These are phyloP conservation scores for Gadopsis marmoratus DNA, from an alignment of 2,797 vertebrate species.

Conservation along the genomic window DNA sequence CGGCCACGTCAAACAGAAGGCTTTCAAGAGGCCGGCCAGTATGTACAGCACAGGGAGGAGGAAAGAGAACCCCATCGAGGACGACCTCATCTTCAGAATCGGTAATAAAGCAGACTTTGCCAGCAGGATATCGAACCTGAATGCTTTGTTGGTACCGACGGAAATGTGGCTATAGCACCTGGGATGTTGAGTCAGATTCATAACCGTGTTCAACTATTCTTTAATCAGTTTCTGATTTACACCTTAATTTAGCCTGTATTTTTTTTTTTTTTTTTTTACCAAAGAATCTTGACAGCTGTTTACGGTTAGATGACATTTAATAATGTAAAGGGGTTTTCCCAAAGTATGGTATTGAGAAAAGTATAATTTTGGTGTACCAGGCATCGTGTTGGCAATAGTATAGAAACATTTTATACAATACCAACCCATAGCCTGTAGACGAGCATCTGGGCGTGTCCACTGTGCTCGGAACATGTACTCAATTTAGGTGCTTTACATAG, in stretches of 20 bases:
- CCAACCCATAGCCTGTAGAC: neutral
- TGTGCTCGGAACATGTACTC: neutral
- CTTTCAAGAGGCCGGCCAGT: slow-evolving; percentile 94
- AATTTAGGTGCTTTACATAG: neutral
- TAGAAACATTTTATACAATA: neutral
- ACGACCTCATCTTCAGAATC: slow-evolving; percentile 95
- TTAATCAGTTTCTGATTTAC: neutral
- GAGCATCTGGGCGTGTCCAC: neutral
- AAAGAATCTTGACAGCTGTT: neutral
- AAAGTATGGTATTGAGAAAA: neutral
- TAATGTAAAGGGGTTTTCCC: neutral
- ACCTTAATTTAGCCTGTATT: neutral
- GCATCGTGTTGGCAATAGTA: neutral
- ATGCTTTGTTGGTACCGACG: neutral
- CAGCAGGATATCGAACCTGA: neutral
- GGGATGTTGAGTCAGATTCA: neutral
- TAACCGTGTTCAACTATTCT: neutral
- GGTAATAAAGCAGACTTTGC: slow-evolving; percentile 81
- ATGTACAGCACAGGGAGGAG: slow-evolving; percentile 97
- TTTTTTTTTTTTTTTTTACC: neutral
- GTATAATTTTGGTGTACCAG: neutral
- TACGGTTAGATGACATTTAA: neutral
- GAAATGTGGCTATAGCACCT: neutral
- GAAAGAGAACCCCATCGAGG: slow-evolving; percentile 97
- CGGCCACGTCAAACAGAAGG: slow-evolving; percentile 93